Evolutionary conservation across 2,797 vertebrate species (phyloP), one percentile per base, ranked within the genome.

Genomic region (Siniperca obscura): DNA sequence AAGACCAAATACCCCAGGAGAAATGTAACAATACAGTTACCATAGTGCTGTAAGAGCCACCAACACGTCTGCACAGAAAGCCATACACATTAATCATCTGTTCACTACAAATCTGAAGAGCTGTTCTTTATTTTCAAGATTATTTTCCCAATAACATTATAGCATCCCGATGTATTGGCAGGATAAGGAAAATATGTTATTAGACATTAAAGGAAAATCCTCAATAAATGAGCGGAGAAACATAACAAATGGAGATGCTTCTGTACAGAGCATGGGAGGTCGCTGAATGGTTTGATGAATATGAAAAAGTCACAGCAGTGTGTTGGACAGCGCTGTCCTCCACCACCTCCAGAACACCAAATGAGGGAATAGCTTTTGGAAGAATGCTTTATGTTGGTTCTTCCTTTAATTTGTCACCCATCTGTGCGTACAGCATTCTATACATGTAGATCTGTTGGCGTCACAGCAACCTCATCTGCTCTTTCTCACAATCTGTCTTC

Each of bases 1-100:
- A 27, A 30, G 19, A 57, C 1, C 2, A 25, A 83, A 81, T 8
- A 65, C n/a, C 55, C 16, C 67, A 14, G 14, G 57, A 80, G 13
- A 6, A 61, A 22, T 50, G 27, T 5, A 53, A 60, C 27, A 42
- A 30, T 34, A 19, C 22, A 27, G 48, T 30, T 9, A 42, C 10
- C 27, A 27, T 42, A 50, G 52, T 5, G 2, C 36, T n/a, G 56
- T 44, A 19, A 22, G 25, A 67, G 16, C 57, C 38, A 16, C 27
- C 22, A 30, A 19, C 53, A n/a, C 42, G 19, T 11, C 21, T 38
- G 19, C 38, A 48, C 22, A 19, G 11, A 34, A 2, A 46, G 5
- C 0, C 52, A 30, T 5, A 40, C 53, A 57, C 55, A 50, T 9
- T 10, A 1, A 36, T 73, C 57, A 52, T 7, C 27, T 55, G 16